Base-by-base conservation (phyloP, 2,888 invertebrate genomes). In the Hypselothyrea guttata region DNA sequence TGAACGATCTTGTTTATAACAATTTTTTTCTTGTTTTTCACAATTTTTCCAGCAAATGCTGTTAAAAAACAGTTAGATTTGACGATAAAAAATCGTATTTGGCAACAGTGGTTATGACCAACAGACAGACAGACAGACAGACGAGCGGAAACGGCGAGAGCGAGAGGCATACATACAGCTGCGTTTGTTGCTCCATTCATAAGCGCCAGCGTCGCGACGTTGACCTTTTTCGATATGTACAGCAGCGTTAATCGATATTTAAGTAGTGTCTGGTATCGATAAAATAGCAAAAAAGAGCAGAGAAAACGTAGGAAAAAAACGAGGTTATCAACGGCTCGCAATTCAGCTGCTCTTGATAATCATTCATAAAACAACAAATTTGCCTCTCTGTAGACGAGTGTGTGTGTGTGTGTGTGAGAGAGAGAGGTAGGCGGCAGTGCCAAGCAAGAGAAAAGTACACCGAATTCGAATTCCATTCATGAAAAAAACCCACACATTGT, bases 391-490 rank as follows among this genome's bases (percentile, higher is more conserved):
- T 41, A 27, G 12, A 7, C 11, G 22, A 28, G 9, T 40, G 31
- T 38, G 35, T 38, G 33, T 53, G 31, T 53, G 45, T 54, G 37
- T 40, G 15, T 44, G 18, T 35, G 15, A 27, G 35, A 40, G 12
- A 35, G 57, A 58, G 18, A 49, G 57, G 78, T 63, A 71, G 82
- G 77, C 69, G 74, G 62, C 63, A 61, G 65, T 53, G 42, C 40
- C 56, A 70, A 73, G 42, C 51, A 53, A 71, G 84, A 81, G 86
- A 76, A 81, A 83, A 79, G 86, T 85, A 81, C 86, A 81, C 71
- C 66, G 86, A 85, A 85, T 85, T 71, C 82, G 81, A 86, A 85
- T 82, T 82, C 86, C 82, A 82, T 82, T 82, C 82, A 82, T 82
- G 84, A 82, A 82, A 81, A 22, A 85, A 84, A 82, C 82, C 86